phyloP scores from a whole-genome alignment of 2,797 vertebrate genomes.

The Onychomys arenicola region DNA sequence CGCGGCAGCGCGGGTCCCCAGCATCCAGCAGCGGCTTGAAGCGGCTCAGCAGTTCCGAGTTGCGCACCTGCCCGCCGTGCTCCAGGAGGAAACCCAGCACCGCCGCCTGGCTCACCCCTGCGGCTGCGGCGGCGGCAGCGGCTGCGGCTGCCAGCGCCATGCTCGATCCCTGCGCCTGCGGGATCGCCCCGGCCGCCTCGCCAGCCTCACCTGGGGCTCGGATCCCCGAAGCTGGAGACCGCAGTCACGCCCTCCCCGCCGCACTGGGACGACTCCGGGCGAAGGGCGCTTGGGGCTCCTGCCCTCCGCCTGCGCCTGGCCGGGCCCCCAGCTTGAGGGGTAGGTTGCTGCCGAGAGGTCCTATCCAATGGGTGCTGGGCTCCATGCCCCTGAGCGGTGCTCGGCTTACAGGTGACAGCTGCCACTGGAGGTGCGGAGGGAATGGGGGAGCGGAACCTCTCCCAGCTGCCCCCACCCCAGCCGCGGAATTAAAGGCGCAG shows the following conservation, averaged over 20 bases:
- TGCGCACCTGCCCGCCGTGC: conserved; percentile 89
- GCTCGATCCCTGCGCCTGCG: not conserved
- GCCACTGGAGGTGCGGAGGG: conserved; percentile 2
- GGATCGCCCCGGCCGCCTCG: not conserved
- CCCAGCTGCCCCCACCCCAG: not conserved
- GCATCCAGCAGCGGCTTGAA: conserved; percentile 90
- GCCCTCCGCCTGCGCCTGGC: not conserved
- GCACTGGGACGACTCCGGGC: not conserved
- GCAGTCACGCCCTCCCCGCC: not conserved
- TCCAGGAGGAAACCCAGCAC: conserved; percentile 89
- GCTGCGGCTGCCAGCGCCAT: conserved; percentile 69
- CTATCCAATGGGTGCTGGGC: conserved; percentile 57
- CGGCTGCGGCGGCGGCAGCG: conserved; percentile 68
- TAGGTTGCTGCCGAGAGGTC: not conserved
- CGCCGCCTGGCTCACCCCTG: conserved; percentile 89
- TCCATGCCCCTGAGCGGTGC: conserved; percentile 64
- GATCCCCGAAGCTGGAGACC: not conserved
- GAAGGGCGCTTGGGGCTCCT: not conserved
- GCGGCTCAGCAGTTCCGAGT: conserved; percentile 88
- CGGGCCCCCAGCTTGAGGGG: not conserved
- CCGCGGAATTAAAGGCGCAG: conserved; percentile 76
- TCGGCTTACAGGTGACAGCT: conserved; percentile 74
- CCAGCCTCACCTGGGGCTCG: conserved; percentile 61
- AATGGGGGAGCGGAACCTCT: conserved; percentile 50
- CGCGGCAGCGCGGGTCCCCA: conserved; percentile 85